Evolutionary conservation across 2,113 vertebrate species (phyloP), one percentile per base, ranked within the genome.

Genomic region (Bucco capensis): DNA sequence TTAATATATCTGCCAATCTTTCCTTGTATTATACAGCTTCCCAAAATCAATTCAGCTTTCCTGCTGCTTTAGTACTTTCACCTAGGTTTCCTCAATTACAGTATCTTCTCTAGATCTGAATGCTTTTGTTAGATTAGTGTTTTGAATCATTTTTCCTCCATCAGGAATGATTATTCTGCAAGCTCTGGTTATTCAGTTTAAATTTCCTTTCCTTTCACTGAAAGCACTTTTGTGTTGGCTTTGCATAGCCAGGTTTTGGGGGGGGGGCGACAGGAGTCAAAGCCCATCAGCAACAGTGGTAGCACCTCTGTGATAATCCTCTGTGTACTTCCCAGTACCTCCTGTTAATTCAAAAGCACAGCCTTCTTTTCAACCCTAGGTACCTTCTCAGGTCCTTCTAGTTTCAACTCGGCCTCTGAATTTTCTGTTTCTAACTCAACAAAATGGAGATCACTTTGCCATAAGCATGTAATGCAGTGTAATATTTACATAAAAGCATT

Each of bases 1-100:
- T 69, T 86, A 86, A 88, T 92, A 67, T 57, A 92, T 89, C 90
- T 96, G 89, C 77, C 90, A 93, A 91, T 96, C 91, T 96, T 95
- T 73, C 74, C 73, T 88, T 89, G 83, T n/a, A 73, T 92, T 95
- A 85, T 90, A 90, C 44, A 80, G 61, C 72, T 93, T 47, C 69
- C 62, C 51, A 83, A 95, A 90, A 97, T 94, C 46, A 95, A 86
- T 90, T 80, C 90, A 94, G 83, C 69, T 87, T 93, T 92, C 77
- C 73, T 89, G 88, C 87, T 96, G 94, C 87, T 96, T 94, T 94
- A 79, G 60, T 88, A 74, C 78, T 92, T 95, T 96, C 88, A 95
- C 65, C 87, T 74, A 94, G 83, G 44, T 93, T 65, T 65, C 54
- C 35, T 88, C 89, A 94, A 85, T 96, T 96, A 91, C 0, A 2